Conservation (phyloP, 1,140 invertebrate species). For the Platyscapa corneri region DNA sequence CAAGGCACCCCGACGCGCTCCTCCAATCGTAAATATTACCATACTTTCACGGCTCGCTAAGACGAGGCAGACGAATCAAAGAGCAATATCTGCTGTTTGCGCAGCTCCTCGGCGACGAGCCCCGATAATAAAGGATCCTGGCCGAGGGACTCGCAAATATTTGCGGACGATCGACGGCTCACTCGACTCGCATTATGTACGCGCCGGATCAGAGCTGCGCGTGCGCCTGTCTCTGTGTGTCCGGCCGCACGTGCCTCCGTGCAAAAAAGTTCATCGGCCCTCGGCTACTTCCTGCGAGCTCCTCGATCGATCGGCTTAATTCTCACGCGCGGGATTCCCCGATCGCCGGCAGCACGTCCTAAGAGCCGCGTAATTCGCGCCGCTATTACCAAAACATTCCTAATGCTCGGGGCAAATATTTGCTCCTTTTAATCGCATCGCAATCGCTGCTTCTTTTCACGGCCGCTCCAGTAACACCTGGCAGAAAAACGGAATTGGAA, state of each 20-base stretch:
- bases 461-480: too few species aligned
- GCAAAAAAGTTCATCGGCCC: too few species aligned
- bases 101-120: not conserved
- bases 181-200: not conserved
- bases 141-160: not conserved
- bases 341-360: too few species aligned
- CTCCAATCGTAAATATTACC: not conserved
- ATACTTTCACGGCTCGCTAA: not conserved
- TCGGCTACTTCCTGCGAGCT: too few species aligned
- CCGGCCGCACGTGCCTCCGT: not conserved
- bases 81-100: not conserved
- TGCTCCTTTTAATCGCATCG: too few species aligned
- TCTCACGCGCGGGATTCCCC: too few species aligned
- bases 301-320: too few species aligned
- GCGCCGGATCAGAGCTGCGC: not conserved
- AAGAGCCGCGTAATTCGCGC: too few species aligned
- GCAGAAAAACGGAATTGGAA: too few species aligned
- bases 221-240: not conserved
- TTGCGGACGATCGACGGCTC: not conserved
- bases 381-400: too few species aligned
- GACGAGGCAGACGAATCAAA: not conserved
- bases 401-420: too few species aligned
- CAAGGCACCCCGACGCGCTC: not conserved
- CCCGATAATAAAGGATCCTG: not conserved
- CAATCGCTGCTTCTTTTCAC: too few species aligned